A percentile compares a stretch with the other conserved stretches of the same genome.
These are phyloP conservation scores for Carposina sasakii DNA, from an alignment of 1,140 invertebrate genomes.

Conservation along the genomic window DNA sequence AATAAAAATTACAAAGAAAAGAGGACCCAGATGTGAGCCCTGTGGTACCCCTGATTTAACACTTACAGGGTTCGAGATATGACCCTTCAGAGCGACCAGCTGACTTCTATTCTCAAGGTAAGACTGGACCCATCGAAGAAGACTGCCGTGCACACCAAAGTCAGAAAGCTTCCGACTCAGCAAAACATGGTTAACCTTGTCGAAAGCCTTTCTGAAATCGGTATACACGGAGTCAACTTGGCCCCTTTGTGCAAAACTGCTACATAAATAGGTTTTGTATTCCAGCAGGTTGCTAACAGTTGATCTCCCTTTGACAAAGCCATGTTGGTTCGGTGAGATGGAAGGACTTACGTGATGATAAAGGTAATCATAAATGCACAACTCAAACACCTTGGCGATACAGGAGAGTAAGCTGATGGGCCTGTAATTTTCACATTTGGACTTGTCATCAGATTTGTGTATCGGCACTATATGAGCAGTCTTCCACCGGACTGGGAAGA, in stretches of 20 bases:
- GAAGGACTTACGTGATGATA: background rate
- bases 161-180: background rate
- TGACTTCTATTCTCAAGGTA: constrained; percentile 2
- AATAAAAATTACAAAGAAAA: constrained; percentile 1
- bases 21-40: background rate
- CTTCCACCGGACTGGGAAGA: no score
- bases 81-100: background rate
- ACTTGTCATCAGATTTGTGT: constrained; percentile 7
- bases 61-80: background rate
- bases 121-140: background rate
- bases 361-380: background rate
- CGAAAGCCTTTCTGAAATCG: constrained; percentile 12
- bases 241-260: background rate
- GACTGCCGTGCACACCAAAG: background rate
- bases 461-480: background rate
- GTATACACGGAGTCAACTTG: background rate
- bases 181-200: constrained; percentile 1
- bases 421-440: constrained; percentile 9
- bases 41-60: background rate
- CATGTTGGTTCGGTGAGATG: background rate
- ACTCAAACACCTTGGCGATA: constrained; percentile 12
- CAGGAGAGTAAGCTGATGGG: constrained; percentile 8
- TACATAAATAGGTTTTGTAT: constrained; percentile 1
- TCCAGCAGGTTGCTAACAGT: background rate
- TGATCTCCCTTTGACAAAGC: background rate